Evolutionary conservation across 2,888 invertebrate genomes (phyloP).

Genomic region (Hirtodrosophila histrioides): DNA sequence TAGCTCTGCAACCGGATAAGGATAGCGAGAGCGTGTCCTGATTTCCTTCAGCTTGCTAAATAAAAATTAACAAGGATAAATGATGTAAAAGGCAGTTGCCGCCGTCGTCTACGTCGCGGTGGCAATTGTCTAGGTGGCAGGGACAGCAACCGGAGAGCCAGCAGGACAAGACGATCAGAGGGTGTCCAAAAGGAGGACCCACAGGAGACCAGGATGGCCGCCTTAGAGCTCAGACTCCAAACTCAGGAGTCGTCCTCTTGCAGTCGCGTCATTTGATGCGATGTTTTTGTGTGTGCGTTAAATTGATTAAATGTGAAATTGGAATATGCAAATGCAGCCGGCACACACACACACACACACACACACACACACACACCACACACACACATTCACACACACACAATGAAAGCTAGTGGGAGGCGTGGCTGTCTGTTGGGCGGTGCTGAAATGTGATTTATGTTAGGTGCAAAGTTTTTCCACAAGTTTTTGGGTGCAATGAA

Average conservation of each 20-base stretch:
- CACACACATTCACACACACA: too few relatives aligned
- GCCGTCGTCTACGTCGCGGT: slow-evolving; percentile 41
- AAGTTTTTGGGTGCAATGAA: slow-evolving; percentile 73
- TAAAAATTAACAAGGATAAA: slow-evolving; percentile 82
- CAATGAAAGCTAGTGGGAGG: slow-evolving; percentile 17
- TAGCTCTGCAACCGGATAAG: slow-evolving; percentile 6
- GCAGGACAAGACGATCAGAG: not conserved
- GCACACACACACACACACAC: slow-evolving; percentile 33
- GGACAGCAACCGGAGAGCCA: slow-evolving; percentile 17
- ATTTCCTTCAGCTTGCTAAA: slow-evolving; percentile 59
- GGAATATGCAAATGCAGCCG: slow-evolving; percentile 68
- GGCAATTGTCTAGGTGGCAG: slow-evolving; percentile 36
- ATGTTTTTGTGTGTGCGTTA: slow-evolving; percentile 46
- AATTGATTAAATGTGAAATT: slow-evolving; percentile 76
- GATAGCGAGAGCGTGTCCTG: slow-evolving; percentile 44
- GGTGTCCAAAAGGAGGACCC: not conserved
- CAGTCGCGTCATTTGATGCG: slow-evolving; percentile 38
- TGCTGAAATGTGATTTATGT: slow-evolving; percentile 70
- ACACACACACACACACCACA: slow-evolving; percentile 7
- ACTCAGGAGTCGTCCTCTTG: slow-evolving; percentile 9
- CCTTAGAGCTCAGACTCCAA: slow-evolving; percentile 3
- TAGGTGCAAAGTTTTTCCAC: slow-evolving; percentile 72
- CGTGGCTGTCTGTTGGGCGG: slow-evolving; percentile 52
- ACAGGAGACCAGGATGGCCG: not conserved
- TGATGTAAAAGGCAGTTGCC: slow-evolving; percentile 71